Conservation (phyloP, 64 coral and sea anemone species). For the Stylophora pistillata region DNA sequence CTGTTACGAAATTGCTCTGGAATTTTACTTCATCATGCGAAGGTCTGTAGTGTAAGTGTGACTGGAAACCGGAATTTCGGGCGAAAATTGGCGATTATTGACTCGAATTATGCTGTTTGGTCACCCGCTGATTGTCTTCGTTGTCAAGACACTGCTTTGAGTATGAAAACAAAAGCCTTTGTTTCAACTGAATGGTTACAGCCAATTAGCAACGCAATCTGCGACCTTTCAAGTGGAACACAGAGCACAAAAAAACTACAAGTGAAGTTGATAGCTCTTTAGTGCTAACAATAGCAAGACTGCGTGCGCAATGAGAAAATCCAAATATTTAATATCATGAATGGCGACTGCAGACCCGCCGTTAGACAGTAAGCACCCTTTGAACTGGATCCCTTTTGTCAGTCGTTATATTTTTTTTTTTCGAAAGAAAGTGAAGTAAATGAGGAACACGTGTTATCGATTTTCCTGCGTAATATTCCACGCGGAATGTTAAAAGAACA, state of each 20-base stretch:
- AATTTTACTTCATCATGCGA: not conserved
- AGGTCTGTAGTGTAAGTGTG: not conserved
- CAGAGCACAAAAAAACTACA: not conserved
- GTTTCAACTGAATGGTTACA: not conserved
- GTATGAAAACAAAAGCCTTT: not conserved
- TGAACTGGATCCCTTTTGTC: no score
- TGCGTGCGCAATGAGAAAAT: no score
- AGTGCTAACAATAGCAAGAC: no score
- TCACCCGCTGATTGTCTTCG: not conserved
- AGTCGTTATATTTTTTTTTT: no score
- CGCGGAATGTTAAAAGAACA: no score
- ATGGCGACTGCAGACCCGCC: no score
- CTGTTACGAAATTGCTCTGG: constrained; percentile 11
- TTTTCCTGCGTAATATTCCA: no score
- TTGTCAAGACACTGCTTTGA: not conserved
- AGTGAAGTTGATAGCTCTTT: no score
- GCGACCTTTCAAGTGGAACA: not conserved
- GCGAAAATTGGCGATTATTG: not conserved
- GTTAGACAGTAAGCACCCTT: no score
- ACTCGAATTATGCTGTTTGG: not conserved
- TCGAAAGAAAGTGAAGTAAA: no score
- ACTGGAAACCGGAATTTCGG: not conserved
- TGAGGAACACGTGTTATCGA: no score
- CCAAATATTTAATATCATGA: no score
- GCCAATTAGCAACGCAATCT: not conserved